These are phyloP conservation scores for Ditylenchus weischeri DNA, from an alignment of 2,888 invertebrate species.

Conservation along the genomic window DNA sequence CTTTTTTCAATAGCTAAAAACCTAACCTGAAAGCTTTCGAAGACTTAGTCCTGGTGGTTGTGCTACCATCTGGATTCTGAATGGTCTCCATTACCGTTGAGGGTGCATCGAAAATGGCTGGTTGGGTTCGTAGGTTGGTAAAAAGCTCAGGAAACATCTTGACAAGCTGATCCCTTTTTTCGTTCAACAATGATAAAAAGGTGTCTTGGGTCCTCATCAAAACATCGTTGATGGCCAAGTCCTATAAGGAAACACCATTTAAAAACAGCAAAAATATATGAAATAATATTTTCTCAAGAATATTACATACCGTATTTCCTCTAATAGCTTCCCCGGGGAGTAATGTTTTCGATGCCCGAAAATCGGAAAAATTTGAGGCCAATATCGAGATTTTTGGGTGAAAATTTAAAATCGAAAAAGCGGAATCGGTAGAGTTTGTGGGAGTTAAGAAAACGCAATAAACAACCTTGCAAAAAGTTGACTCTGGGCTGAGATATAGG, in stretches of 20 bases:
- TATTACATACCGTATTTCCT: no score
- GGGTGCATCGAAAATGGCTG: constrained; percentile 33
- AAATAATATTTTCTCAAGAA: no score
- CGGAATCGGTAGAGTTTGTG: no score
- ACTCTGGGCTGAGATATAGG: no score
- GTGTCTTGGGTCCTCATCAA: constrained; percentile 42
- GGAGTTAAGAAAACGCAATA: no score
- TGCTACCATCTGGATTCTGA: constrained; percentile 53
- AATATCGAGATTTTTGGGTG: no score
- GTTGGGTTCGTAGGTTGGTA: constrained; percentile 46
- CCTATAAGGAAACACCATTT: background rate
- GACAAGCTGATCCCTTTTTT: constrained; percentile 47
- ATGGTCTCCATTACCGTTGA: constrained; percentile 47
- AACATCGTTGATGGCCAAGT: constrained; percentile 19
- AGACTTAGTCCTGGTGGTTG: constrained; percentile 45
- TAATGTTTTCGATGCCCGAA: no score
- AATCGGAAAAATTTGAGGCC: no score
- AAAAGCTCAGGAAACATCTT: constrained; percentile 54
- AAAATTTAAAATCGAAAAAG: no score
- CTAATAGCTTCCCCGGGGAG: no score
- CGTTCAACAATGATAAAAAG: constrained; percentile 43
- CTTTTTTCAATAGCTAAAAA: background rate
- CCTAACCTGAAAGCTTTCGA: constrained; percentile 45
- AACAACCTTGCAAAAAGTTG: no score
- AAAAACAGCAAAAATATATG: no score